Evolutionary conservation across 2,888 invertebrate genomes (phyloP).

Genomic region (Trisateles emortualis): DNA sequence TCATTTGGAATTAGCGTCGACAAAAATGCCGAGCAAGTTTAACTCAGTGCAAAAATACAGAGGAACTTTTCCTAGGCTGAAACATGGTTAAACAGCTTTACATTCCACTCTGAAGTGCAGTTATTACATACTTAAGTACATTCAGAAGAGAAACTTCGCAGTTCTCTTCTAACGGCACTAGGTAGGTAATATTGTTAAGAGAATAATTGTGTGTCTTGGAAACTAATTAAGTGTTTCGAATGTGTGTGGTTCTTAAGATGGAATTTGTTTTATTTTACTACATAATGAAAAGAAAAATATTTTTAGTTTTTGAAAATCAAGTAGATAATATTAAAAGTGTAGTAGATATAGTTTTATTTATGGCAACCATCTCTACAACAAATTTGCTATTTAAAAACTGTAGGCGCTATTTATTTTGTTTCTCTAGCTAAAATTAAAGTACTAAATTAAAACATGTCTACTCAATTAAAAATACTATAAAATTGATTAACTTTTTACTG

Average conservation of each 20-base stretch:
- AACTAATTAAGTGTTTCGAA: slow-evolving; percentile 25
- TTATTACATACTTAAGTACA: slow-evolving; percentile 59
- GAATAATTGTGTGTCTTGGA: slow-evolving; percentile 20
- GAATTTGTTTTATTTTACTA: too few species aligned
- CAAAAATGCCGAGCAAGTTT: slow-evolving; percentile 49
- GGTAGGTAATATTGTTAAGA: slow-evolving; percentile 34
- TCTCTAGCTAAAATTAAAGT: too few species aligned
- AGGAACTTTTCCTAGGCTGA: slow-evolving; percentile 45
- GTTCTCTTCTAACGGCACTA: slow-evolving; percentile 6
- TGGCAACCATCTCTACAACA: too few species aligned
- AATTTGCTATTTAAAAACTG: background rate
- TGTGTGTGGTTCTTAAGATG: background rate
- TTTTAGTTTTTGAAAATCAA: too few species aligned
- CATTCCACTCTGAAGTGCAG: slow-evolving; percentile 48
- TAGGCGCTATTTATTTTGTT: too few species aligned
- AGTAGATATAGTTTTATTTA: too few species aligned
- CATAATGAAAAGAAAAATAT: too few species aligned
- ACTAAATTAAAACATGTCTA: too few species aligned
- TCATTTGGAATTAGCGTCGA: slow-evolving; percentile 14
- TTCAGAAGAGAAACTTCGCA: slow-evolving; percentile 35
- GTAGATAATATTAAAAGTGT: too few species aligned
- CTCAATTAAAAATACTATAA: too few species aligned
- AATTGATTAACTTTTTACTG: too few species aligned
- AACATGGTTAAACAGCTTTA: slow-evolving; percentile 50
- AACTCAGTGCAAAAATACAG: slow-evolving; percentile 54